Evolutionary conservation across 2,797 vertebrate species (phyloP).

Genomic region (Thamnophis elegans): DNA sequence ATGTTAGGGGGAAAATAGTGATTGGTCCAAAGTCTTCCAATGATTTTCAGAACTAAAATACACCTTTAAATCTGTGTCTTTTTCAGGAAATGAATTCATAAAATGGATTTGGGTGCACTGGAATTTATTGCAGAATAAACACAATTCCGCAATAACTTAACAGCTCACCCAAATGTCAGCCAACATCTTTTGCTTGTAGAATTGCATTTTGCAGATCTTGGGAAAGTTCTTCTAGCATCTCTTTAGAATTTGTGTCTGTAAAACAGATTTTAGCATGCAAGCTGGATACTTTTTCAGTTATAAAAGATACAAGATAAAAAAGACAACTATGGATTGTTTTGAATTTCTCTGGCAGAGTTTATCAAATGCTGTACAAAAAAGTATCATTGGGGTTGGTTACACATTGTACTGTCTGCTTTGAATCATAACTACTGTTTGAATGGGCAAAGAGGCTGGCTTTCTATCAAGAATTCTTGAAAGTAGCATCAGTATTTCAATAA

Average conservation of each 20-base stretch:
- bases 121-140: background rate
- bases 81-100: background rate
- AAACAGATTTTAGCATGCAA: background rate
- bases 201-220: background rate
- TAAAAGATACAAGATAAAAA: background rate
- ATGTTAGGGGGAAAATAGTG: background rate
- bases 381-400: background rate
- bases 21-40: background rate
- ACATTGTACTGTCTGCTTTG: background rate
- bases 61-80: background rate
- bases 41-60: background rate
- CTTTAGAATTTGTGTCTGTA: background rate
- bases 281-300: background rate
- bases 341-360: background rate
- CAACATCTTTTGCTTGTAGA: background rate
- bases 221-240: background rate
- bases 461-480: slow-evolving; percentile 6
- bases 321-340: background rate
- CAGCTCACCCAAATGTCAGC: background rate
- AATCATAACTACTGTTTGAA: background rate
- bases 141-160: background rate
- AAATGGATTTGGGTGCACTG: background rate
- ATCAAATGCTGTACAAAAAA: background rate
- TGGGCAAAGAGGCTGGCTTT: background rate
- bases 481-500: background rate